phyloP scores from a whole-genome alignment of 2,797 vertebrate species.

The Melanotaenia trifasciata region DNA sequence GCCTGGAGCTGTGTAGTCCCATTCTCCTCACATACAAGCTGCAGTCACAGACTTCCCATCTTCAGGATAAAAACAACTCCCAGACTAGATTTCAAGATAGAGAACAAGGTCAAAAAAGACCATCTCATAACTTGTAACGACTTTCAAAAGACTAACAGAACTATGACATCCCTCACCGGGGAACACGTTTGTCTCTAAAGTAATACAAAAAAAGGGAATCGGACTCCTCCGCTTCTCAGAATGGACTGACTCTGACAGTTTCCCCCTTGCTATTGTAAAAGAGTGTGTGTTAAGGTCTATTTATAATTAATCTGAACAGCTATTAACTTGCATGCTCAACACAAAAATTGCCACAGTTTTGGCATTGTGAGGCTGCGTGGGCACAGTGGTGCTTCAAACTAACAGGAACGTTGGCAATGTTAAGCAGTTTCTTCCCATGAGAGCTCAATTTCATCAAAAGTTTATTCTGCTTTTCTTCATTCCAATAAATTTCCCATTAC shows the following conservation, averaged over 20 bases:
- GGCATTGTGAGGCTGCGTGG: neutral
- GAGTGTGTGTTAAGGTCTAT: neutral
- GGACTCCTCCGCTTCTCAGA: neutral
- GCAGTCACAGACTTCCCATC: constrained; percentile 26
- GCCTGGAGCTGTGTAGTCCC: constrained; percentile 41
- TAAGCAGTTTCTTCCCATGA: neutral
- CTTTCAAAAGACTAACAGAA: constrained; percentile 23
- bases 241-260: neutral
- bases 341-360: fast-evolving
- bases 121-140: constrained; percentile 11
- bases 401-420: neutral
- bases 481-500: neutral
- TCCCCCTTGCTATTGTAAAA: neutral
- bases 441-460: neutral
- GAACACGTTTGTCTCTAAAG: constrained; percentile 18
- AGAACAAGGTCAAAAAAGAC: constrained; percentile 35
- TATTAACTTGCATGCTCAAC: neutral
- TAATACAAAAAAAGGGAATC: constrained; percentile 17
- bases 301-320: neutral
- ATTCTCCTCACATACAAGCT: constrained; percentile 25
- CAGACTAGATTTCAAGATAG: constrained; percentile 32
- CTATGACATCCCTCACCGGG: constrained; percentile 6
- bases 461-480: neutral
- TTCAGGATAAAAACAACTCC: constrained; percentile 33
- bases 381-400: neutral